A percentile compares a stretch with the other conserved stretches of the same genome.
Conservation (phyloP, 2,113 vertebrate species). For the Hippocampus zosterae region DNA sequence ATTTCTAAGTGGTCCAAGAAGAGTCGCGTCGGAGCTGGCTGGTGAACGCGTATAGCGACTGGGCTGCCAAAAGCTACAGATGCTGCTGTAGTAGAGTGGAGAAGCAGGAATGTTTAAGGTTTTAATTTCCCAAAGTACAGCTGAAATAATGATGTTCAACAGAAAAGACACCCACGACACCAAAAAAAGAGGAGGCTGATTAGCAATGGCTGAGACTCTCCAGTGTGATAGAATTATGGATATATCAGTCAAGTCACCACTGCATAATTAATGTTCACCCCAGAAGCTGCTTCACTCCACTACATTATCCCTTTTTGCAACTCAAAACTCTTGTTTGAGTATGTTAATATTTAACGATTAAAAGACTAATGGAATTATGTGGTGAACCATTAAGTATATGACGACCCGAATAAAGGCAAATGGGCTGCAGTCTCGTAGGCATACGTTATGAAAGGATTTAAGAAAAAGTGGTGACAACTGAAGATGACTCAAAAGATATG, state of each 20-base stretch:
- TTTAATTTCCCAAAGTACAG: conserved; percentile 46
- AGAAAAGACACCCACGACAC: not conserved
- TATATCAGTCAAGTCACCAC: conserved; percentile 58
- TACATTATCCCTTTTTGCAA: conserved; percentile 41
- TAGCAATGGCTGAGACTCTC: conserved; percentile 41
- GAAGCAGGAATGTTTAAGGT: conserved; percentile 19
- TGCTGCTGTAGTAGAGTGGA: conserved; percentile 14
- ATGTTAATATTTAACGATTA: conserved; percentile 57
- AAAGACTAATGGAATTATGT: conserved; percentile 47
- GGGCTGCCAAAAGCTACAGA: conserved; percentile 44
- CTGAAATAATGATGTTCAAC: conserved; percentile 43
- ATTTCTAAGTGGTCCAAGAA: conserved; percentile 33
- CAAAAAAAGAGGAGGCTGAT: conserved; percentile 48
- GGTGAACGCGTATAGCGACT: not conserved
- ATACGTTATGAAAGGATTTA: conserved; percentile 2
- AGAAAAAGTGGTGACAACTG: not conserved
- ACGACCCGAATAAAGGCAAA: conserved; percentile 26
- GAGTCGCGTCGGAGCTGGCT: conserved; percentile 17
- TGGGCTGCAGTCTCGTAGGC: not conserved
- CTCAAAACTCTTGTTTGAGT: conserved; percentile 46
- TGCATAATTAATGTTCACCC: conserved; percentile 57
- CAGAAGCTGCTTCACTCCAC: conserved; percentile 22
- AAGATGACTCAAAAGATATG: not conserved
- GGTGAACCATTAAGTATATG: conserved; percentile 28
- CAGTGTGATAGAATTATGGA: conserved; percentile 56